Evolutionary conservation across 1,140 invertebrate genomes (phyloP), one percentile per base, ranked within the genome.

Genomic region (Onthophagus taurus): DNA sequence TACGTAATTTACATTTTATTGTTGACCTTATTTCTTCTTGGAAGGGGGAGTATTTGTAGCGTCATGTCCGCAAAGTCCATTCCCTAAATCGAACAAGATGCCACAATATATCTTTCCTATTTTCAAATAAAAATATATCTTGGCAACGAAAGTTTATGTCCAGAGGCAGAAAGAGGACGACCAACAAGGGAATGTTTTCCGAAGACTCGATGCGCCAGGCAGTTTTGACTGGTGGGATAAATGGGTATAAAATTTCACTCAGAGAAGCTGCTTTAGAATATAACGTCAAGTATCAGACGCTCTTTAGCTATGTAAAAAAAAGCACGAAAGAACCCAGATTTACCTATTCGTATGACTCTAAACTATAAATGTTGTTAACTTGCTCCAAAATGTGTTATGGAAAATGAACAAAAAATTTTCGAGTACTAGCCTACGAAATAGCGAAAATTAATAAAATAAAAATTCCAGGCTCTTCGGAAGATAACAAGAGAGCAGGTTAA

Each of bases 371-470:
- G n/a, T 7, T 26, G 24, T 7, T 41, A 14, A 49, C 45, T 20
- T 57, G 54, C 42, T 48, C 55, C 8, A 43, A 52, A 13, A 50
- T 59, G 23, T 61, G 53, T 47, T 62, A 57, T 44, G 59, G 60
- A 6, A 42, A 58, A 29, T 44, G 53, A 20, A 38, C 50, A 36
- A 57, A 44, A 46, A 57, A 60, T 12, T 44, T 51, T 6, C 38
- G 60, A 37, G 47, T 53, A 49, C 33, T 67, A 20, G 67, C 66
- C 13, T 67, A 62, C 51, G 47, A 69, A 59, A 55, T 57, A 46
- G 65, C 61, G 14, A 44, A 33, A 30, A 24, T 24, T n/a, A 59
- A 62, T 49, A 49, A 57, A 11, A 48, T 63, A 5, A 56, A 55
- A 34, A 50, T 55, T 20, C 63, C 63, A 36, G 17, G 37, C 8